Evolutionary conservation across 1,140 invertebrate species (phyloP), one percentile per base, ranked within the genome.

Genomic region (Latrodectus geometricus): DNA sequence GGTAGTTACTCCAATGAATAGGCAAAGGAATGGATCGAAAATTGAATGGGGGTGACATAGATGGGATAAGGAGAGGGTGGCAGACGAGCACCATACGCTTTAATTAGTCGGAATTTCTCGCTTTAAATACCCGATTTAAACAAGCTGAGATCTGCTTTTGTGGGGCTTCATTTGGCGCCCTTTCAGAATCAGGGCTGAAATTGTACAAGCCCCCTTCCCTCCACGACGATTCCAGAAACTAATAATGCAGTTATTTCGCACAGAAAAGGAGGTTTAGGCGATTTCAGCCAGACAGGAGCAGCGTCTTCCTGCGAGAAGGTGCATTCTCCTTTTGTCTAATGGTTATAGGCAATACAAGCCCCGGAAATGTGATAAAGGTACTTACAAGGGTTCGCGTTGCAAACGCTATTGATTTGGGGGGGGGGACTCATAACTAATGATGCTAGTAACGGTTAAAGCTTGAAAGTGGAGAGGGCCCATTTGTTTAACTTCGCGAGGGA

Each of bases 101-200:
- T 79, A 79, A 79, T 79, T 79, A 79, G 76, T 68, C 15, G 76
- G 50, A 79, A 79, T 79, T 79, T 79, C 76, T 79, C 76, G 76
- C 76, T 79, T 79, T 79, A 79, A 79, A 79, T 79, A 61, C 50
- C 76, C 76, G 61, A 79, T 79, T 79, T 79, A 79, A 79, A 79
- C 76, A 79, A 79, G 76, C 56, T 23, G 35, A 61, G 35, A 15
- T 50, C 23, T 74, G 76, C 56, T 68, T 79, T 79, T 79, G 76
- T 79, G 76, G 17, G 76, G 68, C 76, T 79, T 79, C 76, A 79
- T 79, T 79, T 79, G 61, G 56, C 56, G 65, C 61, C 76, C 66
- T 79, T 79, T 23, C 66, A 66, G 50, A 68, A 68, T 21, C 17
- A 9, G 35, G 35, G 35, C 61, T 23, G 65, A 9, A 49, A 12